Evolutionary conservation across 92 coral and sea anemone genomes (phyloP), one percentile per base, ranked within the genome.

Genomic region (Muricea muricata): DNA sequence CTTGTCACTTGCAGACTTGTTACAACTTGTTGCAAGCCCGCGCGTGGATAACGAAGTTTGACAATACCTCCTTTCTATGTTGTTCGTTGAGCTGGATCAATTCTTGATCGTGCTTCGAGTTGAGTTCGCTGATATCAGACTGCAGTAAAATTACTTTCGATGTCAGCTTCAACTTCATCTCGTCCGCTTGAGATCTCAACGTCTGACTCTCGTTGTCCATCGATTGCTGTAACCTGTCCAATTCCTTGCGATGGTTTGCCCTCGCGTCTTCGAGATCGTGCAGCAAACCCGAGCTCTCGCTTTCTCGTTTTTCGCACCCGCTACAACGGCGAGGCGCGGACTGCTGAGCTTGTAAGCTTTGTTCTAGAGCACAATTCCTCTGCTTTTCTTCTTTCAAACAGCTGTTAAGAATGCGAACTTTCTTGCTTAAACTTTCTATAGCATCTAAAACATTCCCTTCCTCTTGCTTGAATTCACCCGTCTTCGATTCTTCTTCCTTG

Each of bases 111-210:
- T 94, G 98, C 5, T 94, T 93, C 2, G 98, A 94, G 60, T 91
- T 97, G 14, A 97, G 90, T 60, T 97, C 99, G 58, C 98, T 97
- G 72, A 97, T 94, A 77, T 97, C 99, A 0, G 99, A 97, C 86
- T 97, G 99, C 41, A 97, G 86, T 10, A 97, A 90, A 25, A 97
- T 97, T 6, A 97, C 98, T 30, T 97, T 93, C 12, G 99, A 97
- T 1, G 99, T 97, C 35, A 97, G 84, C 57, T 97, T 86, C 56
- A 97, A 63, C 75, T 90, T 93, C 21, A 92, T 88, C 81, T 93
- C 99, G 66, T 97, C 99, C 0, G 89, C 92, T 30, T 94, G 93
- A 1, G 91, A 87, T 28, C 73, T 90, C 1, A 95, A 93, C 20
- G 97, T 91, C 29, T 97, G 97, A n/a, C 94, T 82, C 8, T 93